A percentile compares a stretch with the other conserved stretches of the same genome.
Conservation (phyloP, 1,140 invertebrate genomes). For the Pararge aegeria region DNA sequence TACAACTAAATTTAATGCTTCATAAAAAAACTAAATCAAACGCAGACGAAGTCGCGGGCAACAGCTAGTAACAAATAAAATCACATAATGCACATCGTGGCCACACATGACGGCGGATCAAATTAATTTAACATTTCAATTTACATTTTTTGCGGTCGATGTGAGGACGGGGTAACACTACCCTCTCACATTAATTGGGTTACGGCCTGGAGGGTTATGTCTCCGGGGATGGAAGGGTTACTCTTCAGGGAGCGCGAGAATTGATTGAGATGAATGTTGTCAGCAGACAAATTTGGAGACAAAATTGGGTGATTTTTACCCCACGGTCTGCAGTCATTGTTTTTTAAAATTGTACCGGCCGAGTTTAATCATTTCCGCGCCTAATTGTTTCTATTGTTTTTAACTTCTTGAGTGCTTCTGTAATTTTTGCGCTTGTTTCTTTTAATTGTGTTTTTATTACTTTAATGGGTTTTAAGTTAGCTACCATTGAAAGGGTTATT, state of each 20-base stretch:
- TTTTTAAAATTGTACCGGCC: conserved; percentile 29
- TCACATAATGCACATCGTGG: conserved; percentile 1
- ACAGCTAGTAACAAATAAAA: background rate
- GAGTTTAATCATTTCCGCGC: conserved; percentile 31
- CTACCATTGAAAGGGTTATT: conserved; percentile 14
- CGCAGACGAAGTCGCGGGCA: no score
- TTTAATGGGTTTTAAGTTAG: conserved; percentile 20
- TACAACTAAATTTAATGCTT: no score
- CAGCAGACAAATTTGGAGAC: conserved; percentile 50
- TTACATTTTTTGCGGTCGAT: conserved; percentile 55
- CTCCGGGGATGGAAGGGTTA: conserved; percentile 58
- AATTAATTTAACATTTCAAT: conserved; percentile 64
- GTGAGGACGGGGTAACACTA: conserved; percentile 37
- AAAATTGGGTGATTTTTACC: conserved; percentile 44
- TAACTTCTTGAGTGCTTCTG: conserved; percentile 59
- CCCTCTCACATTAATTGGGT: conserved; percentile 62
- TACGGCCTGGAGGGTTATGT: conserved; percentile 43
- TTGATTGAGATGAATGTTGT: conserved; percentile 72
- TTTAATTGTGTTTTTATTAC: conserved; percentile 37
- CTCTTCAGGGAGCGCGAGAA: conserved; percentile 49
- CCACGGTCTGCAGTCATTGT: conserved; percentile 34
- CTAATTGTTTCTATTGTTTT: conserved; percentile 42
- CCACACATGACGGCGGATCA: conserved; percentile 37
- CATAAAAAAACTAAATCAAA: no score
- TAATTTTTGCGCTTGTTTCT: conserved; percentile 22